Percentiles rank a stretch among this genome's conserved stretches.
phyloP scores from a whole-genome alignment of 2,888 invertebrate genomes.

The Campopleginae sp. region DNA sequence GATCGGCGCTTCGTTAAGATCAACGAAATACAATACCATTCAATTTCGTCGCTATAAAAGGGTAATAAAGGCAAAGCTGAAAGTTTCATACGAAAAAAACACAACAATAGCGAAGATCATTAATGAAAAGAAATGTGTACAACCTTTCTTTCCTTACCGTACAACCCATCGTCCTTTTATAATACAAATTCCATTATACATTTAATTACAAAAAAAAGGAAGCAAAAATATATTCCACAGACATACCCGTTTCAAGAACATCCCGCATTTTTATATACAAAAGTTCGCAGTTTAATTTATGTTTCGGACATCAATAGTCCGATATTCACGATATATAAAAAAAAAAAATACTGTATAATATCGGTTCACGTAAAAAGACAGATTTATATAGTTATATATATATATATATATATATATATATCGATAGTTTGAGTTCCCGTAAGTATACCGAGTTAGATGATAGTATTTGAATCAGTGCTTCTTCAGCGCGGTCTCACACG shows the following conservation, averaged over 20 bases:
- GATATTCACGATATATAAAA: slow-evolving; percentile 59
- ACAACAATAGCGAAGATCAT: slow-evolving; percentile 21
- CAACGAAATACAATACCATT: slow-evolving; percentile 38
- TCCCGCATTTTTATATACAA: slow-evolving; percentile 62
- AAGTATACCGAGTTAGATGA: slow-evolving; percentile 46
- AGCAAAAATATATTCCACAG: slow-evolving; percentile 57
- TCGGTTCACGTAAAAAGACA: slow-evolving; percentile 37
- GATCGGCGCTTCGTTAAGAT: slow-evolving; percentile 40
- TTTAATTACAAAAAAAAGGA: slow-evolving; percentile 49
- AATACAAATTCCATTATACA: slow-evolving; percentile 61
- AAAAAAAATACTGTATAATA: slow-evolving; percentile 57
- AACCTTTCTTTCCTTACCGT: slow-evolving; percentile 11
- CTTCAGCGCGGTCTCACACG: slow-evolving; percentile 55
- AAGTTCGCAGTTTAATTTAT: slow-evolving; percentile 50
- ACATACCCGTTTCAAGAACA: slow-evolving; percentile 49
- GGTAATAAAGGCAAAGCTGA: slow-evolving; percentile 64
- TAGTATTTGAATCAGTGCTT: slow-evolving; percentile 48
- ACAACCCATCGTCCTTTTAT: slow-evolving; percentile 57
- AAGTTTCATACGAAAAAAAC: slow-evolving; percentile 58
- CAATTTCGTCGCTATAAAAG: slow-evolving; percentile 61
- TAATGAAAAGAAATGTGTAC: slow-evolving; percentile 12
- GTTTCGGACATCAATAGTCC: slow-evolving; percentile 62
- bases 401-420: slow-evolving; percentile 17
- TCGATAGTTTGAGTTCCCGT: slow-evolving; percentile 41
- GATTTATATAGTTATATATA: slow-evolving; percentile 43